These are phyloP conservation scores for Blennius ocellaris DNA, from an alignment of 2,113 vertebrate species.

Conservation along the genomic window DNA sequence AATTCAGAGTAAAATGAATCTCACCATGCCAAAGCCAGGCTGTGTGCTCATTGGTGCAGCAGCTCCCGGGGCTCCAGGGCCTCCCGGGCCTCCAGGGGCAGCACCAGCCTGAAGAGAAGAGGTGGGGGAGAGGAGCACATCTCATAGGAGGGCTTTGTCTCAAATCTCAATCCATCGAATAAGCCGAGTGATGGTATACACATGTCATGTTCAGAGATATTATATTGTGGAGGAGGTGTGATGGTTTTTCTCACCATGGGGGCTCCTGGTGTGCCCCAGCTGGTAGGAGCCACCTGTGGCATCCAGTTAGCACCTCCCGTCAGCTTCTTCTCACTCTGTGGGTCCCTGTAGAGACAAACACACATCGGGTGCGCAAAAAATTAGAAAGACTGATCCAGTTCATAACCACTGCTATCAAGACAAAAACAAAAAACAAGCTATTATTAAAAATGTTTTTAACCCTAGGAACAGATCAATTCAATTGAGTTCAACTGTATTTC, in stretches of 20 bases:
- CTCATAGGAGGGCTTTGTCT: not conserved
- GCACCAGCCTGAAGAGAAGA: slow-evolving; percentile 62
- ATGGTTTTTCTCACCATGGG: slow-evolving; percentile 84
- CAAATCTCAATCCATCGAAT: not conserved
- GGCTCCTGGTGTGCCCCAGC: slow-evolving; percentile 88
- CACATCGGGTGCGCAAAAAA: not conserved
- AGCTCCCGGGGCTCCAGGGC: slow-evolving; percentile 84
- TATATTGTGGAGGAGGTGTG: not conserved
- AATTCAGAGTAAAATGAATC: slow-evolving; percentile 37
- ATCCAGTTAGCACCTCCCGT: slow-evolving; percentile 98
- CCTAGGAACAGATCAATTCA: no score
- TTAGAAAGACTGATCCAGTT: no score
- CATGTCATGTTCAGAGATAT: not conserved
- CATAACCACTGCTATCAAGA: no score
- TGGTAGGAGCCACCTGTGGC: slow-evolving; percentile 93
- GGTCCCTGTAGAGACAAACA: slow-evolving; percentile 73
- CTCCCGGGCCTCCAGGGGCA: slow-evolving; percentile 78
- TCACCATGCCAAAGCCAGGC: slow-evolving; percentile 93
- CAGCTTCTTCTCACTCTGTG: slow-evolving; percentile 94
- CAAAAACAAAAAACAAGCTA: no score
- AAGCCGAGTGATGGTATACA: not conserved
- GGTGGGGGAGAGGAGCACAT: not conserved
- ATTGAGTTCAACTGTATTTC: no score
- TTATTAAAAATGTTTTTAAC: no score
- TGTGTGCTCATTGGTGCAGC: slow-evolving; percentile 84